Percentiles rank a stretch among this genome's conserved stretches.
These are phyloP conservation scores for Ectemnius cavifrons DNA, from an alignment of 2,888 invertebrate species.

Conservation along the genomic window DNA sequence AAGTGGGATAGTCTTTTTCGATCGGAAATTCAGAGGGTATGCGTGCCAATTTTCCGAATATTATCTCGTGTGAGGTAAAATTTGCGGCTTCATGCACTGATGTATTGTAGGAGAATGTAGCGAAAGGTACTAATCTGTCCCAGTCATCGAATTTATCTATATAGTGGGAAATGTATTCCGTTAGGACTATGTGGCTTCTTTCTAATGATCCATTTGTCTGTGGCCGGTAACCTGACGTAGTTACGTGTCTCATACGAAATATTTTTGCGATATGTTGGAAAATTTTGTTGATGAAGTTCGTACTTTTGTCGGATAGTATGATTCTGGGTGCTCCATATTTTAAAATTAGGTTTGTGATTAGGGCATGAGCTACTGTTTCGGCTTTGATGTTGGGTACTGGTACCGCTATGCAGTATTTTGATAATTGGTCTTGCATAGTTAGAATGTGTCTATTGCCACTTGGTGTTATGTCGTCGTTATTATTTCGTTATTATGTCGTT, in stretches of 20 bases:
- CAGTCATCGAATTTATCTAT: background rate
- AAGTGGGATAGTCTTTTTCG: too few relatives aligned
- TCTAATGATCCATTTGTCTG: constrained; percentile 4
- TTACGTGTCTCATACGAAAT: background rate
- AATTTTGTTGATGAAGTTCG: background rate
- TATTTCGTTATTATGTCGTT: too few relatives aligned
- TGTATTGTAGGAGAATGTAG: constrained; percentile 16
- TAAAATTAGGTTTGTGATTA: background rate
- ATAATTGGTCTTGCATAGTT: constrained; percentile 9
- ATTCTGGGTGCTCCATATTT: background rate
- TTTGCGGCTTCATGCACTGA: constrained; percentile 6
- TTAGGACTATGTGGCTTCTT: constrained; percentile 10
- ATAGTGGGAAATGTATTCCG: constrained; percentile 7
- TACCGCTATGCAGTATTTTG: background rate
- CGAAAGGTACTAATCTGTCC: constrained; percentile 8
- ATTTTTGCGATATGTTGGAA: too few relatives aligned
- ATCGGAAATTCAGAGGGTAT: too few relatives aligned
- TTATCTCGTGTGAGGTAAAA: constrained; percentile 9
- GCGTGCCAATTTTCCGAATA: too few relatives aligned
- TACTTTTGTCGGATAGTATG: background rate
- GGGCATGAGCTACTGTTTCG: constrained; percentile 3
- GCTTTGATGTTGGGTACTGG: background rate
- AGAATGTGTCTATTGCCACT: too few relatives aligned
- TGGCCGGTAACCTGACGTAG: background rate
- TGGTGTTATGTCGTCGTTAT: too few relatives aligned